phyloP scores from a whole-genome alignment of 2,888 invertebrate species.

The Listrodromus nycthemerus region DNA sequence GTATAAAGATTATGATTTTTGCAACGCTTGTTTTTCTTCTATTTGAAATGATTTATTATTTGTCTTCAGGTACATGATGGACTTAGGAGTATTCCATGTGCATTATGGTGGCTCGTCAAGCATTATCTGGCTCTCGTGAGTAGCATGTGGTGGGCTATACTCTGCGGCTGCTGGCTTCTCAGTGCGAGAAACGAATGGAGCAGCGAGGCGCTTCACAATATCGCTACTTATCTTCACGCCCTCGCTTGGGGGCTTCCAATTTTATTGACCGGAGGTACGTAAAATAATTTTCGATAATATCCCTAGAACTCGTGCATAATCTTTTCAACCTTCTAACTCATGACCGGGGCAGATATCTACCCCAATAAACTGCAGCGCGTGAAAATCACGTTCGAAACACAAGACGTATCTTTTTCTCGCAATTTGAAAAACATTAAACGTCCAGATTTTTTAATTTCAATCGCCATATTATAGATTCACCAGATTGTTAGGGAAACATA shows the following conservation, averaged over 20 bases:
- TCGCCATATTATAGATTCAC: too few relatives aligned
- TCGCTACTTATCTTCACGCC: constrained; percentile 94
- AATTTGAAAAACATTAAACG: too few relatives aligned
- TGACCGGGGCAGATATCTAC: too few relatives aligned
- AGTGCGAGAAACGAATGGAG: constrained; percentile 97
- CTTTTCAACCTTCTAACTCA: too few relatives aligned
- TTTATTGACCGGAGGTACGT: constrained; percentile 90
- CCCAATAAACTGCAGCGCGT: too few relatives aligned
- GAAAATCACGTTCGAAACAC: too few relatives aligned
- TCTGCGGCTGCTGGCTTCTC: constrained; percentile 95
- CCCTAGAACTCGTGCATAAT: too few relatives aligned
- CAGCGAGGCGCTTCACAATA: constrained; percentile 94
- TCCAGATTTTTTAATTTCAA: too few relatives aligned
- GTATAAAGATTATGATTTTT: background rate
- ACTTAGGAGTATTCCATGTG: constrained; percentile 87
- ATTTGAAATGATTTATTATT: background rate
- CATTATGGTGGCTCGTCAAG: constrained; percentile 90
- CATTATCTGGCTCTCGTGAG: constrained; percentile 93
- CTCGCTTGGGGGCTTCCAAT: constrained; percentile 95
- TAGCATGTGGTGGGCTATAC: constrained; percentile 94
- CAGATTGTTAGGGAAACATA: too few relatives aligned
- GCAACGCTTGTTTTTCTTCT: background rate
- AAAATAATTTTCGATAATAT: background rate
- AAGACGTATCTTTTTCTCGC: too few relatives aligned
- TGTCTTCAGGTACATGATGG: constrained; percentile 81